phyloP scores from a whole-genome alignment of 2,888 invertebrate genomes.

The Sisyra terminalis region DNA sequence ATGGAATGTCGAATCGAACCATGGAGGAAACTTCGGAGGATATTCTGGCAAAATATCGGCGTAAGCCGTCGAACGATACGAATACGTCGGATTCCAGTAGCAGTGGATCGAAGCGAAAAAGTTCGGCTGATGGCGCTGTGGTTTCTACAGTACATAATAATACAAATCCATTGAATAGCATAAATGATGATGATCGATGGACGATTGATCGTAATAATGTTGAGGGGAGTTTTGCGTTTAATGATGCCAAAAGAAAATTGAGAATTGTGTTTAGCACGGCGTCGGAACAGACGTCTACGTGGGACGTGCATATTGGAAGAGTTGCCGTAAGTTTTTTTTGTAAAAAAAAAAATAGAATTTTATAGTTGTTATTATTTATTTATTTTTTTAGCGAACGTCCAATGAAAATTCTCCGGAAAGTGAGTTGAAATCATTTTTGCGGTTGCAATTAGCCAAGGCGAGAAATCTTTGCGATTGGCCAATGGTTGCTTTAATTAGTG shows the following conservation, averaged over 20 bases:
- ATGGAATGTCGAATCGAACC: background rate
- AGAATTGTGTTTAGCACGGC: slow-evolving; percentile 81
- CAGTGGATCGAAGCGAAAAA: slow-evolving; percentile 18
- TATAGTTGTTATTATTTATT: background rate
- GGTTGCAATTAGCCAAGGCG: slow-evolving; percentile 66
- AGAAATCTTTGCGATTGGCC: slow-evolving; percentile 62
- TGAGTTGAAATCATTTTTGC: slow-evolving; percentile 45
- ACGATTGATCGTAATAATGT: slow-evolving; percentile 34
- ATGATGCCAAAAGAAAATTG: slow-evolving; percentile 72
- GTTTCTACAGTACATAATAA: slow-evolving; percentile 11
- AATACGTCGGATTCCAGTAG: slow-evolving; percentile 23
- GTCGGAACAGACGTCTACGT: slow-evolving; percentile 20
- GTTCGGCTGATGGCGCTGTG: background rate
- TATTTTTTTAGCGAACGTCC: slow-evolving; percentile 12
- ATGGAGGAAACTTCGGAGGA: slow-evolving; percentile 64
- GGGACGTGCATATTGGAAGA: slow-evolving; percentile 2
- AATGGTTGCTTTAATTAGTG: slow-evolving; percentile 62
- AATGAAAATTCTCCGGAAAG: slow-evolving; percentile 16
- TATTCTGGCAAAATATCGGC: slow-evolving; percentile 86
- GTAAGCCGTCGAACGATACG: slow-evolving; percentile 41
- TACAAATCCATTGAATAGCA: background rate
- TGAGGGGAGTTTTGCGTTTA: slow-evolving; percentile 40
- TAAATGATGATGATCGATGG: slow-evolving; percentile 28
- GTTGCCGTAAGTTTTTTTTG: background rate
- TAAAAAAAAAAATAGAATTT: too few species aligned